Percentiles rank a stretch among this genome's conserved stretches.
Conservation (phyloP, 2,888 invertebrate genomes). For the Lepidocyrtinus sp. region DNA sequence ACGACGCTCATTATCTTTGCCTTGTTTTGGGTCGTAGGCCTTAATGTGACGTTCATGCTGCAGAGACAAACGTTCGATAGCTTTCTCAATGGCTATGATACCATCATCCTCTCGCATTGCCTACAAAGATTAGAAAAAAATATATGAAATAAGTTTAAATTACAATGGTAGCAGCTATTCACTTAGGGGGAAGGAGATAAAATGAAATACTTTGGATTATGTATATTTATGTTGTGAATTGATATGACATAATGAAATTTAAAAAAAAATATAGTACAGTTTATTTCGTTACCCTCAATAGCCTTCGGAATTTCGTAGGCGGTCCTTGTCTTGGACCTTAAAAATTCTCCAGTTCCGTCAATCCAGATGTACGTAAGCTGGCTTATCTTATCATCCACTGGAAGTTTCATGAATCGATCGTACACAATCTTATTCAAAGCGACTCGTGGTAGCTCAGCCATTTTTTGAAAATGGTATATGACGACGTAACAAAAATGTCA, state of each 20-base stretch:
- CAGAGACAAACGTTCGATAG: slow-evolving; percentile 94
- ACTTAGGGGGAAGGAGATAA: too few relatives aligned
- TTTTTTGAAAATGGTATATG: neutral
- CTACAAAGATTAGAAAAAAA: slow-evolving; percentile 47
- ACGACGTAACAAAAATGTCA: too few relatives aligned
- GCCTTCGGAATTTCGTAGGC: slow-evolving; percentile 79
- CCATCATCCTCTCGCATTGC: slow-evolving; percentile 92
- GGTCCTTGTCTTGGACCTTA: neutral
- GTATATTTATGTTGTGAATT: slow-evolving; percentile 95
- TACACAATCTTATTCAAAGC: neutral
- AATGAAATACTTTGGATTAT: slow-evolving; percentile 78
- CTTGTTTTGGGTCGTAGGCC: slow-evolving; percentile 96
- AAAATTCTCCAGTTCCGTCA: slow-evolving; percentile 87
- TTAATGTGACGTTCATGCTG: slow-evolving; percentile 94
- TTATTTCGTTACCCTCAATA: slow-evolving; percentile 92
- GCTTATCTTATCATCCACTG: slow-evolving; percentile 76
- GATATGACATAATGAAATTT: slow-evolving; percentile 89
- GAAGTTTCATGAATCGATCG: neutral
- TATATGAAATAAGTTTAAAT: neutral
- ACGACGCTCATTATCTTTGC: slow-evolving; percentile 96
- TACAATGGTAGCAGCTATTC: neutral
- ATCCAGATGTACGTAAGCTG: slow-evolving; percentile 95
- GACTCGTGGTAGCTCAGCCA: neutral
- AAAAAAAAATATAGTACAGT: slow-evolving; percentile 90
- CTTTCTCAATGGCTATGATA: slow-evolving; percentile 90